Base-by-base conservation (phyloP, 2,888 invertebrate species). In the Cryptosula pallasiana region DNA sequence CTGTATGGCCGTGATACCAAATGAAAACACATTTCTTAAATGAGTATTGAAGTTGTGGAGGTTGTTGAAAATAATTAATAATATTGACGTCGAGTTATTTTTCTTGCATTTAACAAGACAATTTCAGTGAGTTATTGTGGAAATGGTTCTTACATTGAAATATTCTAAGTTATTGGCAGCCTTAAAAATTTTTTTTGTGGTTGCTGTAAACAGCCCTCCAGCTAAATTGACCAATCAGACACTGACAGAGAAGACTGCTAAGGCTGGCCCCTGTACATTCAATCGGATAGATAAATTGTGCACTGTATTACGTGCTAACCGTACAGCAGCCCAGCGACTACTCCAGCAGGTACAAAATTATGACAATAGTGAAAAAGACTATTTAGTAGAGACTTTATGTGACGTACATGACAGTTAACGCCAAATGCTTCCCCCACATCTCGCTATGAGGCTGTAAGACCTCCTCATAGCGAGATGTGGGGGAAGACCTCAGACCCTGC, bases 401-500 rank as follows among this genome's bases (percentile, higher is more conserved):
- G 63, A 63, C 34, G 63, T 63, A 5, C 32, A 32, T n/a, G 63
- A 63, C n/a, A 32, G 63, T 32, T 32, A 29, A 27, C 63, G 32
- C n/a, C 63, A 63, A 34, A 63, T 63, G 32, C 63, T 63, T 13
- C 63, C 63, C 5, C 63, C 63, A 63, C 63, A 32, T 16, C 63
- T 9, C 63, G 32, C 25, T 63, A 29, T 63, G 63, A 63, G 63
- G 63, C 63, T 63, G 32, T 63, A 2, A 32, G 25, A 5, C n/a
- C n/a, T n/a, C n/a, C n/a, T n/a, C n/a, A n/a, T n/a, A n/a, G n/a
- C n/a, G n/a, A n/a, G n/a, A n/a, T n/a, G n/a, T n/a, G n/a, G n/a
- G n/a, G n/a, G n/a, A n/a, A n/a, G n/a, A n/a, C 63, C 25, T 34
- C 63, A 63, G 32, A 63, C 63, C 2, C 13, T 63, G 2, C 63